Evolutionary conservation across 2,888 invertebrate species (phyloP).

Genomic region (Lasioglossum zephyrum): DNA sequence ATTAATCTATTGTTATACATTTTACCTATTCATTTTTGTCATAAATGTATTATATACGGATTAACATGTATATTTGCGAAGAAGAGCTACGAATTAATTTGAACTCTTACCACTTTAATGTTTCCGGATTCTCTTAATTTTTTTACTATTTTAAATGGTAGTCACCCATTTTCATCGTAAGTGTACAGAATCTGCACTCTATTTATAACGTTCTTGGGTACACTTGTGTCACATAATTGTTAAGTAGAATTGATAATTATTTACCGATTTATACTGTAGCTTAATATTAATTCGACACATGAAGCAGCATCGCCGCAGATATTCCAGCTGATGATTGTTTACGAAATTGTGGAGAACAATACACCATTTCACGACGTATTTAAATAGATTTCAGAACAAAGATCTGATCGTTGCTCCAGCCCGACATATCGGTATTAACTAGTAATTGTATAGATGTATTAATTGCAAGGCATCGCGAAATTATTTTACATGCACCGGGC

Average conservation of each 20-base stretch:
- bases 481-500: not conserved
- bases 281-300: not conserved
- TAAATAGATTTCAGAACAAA: conserved; percentile 8
- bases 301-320: not conserved
- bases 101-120: not conserved
- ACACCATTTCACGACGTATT: too few species aligned
- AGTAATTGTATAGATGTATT: not conserved
- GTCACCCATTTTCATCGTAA: not conserved
- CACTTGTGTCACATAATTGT: not conserved
- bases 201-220: not conserved
- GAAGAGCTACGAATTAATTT: not conserved
- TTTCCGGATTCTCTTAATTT: not conserved
- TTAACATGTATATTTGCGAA: not conserved
- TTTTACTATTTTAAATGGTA: not conserved
- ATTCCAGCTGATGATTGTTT: not conserved
- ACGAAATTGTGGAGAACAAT: not conserved
- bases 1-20: too few species aligned
- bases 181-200: not conserved
- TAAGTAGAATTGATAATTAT: not conserved
- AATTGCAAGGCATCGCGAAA: conserved; percentile 19
- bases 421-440: not conserved
- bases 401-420: not conserved
- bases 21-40: too few species aligned
- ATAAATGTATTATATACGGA: not conserved
- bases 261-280: not conserved